Base-by-base conservation (phyloP, 2,888 invertebrate genomes). In the Carpatolechia fugitivella region DNA sequence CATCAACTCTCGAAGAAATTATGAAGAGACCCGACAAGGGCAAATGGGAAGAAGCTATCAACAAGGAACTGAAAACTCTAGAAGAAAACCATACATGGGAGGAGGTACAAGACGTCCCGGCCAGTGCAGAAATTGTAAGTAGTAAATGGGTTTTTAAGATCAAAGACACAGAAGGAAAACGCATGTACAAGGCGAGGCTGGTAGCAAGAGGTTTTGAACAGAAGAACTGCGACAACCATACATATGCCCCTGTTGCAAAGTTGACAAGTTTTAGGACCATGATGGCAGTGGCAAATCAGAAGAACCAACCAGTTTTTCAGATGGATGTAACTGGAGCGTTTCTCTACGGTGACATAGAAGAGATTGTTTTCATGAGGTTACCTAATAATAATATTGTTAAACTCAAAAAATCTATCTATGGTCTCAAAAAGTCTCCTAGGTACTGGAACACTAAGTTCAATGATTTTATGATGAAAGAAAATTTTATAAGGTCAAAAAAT, bases 381-480 rank as follows among this genome's bases (percentile, higher is more conserved):
- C 64, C 64, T 49, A 61, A 55, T 35, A 54, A 54, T 36, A 57
- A 55, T 36, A 53, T 60, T 40, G 53, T 55, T 24, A 58, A 60
- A 33, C 36, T 61, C 20, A 53, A 59, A 36, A 56, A 38, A 1
- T 59, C 63, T 10, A 36, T 66, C 11, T 57, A 44, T 49, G 59
- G 61, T 1, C 38, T 64, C 3, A 68, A 64, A 46, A 60, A 56
- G 1, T 61, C 61, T n/a, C 61, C 59, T 5, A 59, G 57, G 16
- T 59, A n/a, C 38, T 61, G 61, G 59, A 61, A 61, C 41, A 13
- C 20, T 13, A 59, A 57, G 49, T 58, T 58, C 52, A 60, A 60
- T 51, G 47, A 51, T 14, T 52, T 60, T 10, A 59, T 61, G 16
- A 31, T 38, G 14, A 46, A 38, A 41, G 50, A 58, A 54, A 52